Conservation (phyloP, 2,113 vertebrate genomes). For the Sclerurus mexicanus region DNA sequence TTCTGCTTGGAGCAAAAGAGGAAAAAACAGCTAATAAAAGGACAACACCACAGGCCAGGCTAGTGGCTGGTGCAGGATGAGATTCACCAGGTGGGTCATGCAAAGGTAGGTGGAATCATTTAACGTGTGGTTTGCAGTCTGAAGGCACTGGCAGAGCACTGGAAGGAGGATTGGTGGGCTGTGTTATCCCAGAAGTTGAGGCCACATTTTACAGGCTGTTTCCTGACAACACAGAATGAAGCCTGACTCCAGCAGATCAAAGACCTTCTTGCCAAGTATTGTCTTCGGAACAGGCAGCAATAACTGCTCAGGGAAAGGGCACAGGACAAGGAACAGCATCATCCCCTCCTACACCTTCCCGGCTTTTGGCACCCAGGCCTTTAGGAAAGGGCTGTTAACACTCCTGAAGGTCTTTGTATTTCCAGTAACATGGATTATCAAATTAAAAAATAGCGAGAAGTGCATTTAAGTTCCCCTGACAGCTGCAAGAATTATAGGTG, state of each 20-base stretch:
- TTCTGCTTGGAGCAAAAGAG: conserved; percentile 65
- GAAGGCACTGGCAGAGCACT: neutral
- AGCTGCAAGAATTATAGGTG: neutral
- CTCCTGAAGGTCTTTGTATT: neutral
- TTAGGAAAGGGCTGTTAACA: neutral
- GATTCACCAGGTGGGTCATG: neutral
- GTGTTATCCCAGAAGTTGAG: neutral
- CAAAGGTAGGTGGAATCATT: neutral
- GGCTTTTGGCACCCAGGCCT: neutral
- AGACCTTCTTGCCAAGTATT: neutral
- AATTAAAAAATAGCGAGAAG: neutral
- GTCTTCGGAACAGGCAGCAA: neutral
- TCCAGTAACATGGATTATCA: neutral
- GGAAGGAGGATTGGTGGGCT: neutral
- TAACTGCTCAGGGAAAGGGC: neutral
- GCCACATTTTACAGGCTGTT: neutral
- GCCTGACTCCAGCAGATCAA: neutral
- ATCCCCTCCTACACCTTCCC: neutral
- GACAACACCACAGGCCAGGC: neutral
- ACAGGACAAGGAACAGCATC: conserved; percentile 14
- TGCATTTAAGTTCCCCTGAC: neutral
- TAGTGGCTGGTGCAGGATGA: neutral
- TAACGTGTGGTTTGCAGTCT: neutral
- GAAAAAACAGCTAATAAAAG: conserved; percentile 69
- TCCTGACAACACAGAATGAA: neutral